Evolutionary conservation across 2,888 invertebrate species (phyloP), one percentile per base, ranked within the genome.

Genomic region (Meteorus colon): DNA sequence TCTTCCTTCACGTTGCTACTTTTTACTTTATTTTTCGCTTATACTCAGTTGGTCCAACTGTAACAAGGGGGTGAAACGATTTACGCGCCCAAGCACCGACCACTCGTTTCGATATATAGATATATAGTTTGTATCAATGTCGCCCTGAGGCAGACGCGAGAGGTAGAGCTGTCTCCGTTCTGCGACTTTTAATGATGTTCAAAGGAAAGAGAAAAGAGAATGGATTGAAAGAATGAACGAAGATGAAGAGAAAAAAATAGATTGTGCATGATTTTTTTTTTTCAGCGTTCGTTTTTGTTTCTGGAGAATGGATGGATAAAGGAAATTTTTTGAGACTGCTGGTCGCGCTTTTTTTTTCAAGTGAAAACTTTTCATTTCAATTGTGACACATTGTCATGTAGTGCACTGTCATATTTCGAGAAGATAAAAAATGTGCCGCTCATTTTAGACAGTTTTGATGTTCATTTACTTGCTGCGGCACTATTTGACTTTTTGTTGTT

Each of bases 181-280:
- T 63, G 70, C 76, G 79, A 74, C 60, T 77, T 79, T 75, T 77
- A 78, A 78, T 78, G 77, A 77, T 75, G 70, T 48, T 62, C 37
- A 65, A 66, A 65, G 55, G 45, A 63, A 67, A 71, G 19, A 60
- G 48, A 63, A 72, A n/a, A 45, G 27, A 31, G 72, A 48, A 45
- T 19, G n/a, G 51, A 34, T 67, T 19, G 34, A 41, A 60, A 74
- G 27, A 69, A 60, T 16, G 66, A 71, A 69, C 45, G 24, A 14
- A 27, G 37, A 66, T 70, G 51, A 45, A 45, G 48, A 48, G 4
- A 48, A n/a, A 48, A n/a, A 48, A 48, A 48, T 14, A 6, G n/a
- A n/a, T 48, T 3, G 48, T 48, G n/a, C 24, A 55, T 55, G n/a
- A 55, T 24, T 65, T 73, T 63, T 62, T 24, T 60, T 62, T 60